phyloP scores from a whole-genome alignment of 2,113 vertebrate species.

The Pogonocichla stellata region DNA sequence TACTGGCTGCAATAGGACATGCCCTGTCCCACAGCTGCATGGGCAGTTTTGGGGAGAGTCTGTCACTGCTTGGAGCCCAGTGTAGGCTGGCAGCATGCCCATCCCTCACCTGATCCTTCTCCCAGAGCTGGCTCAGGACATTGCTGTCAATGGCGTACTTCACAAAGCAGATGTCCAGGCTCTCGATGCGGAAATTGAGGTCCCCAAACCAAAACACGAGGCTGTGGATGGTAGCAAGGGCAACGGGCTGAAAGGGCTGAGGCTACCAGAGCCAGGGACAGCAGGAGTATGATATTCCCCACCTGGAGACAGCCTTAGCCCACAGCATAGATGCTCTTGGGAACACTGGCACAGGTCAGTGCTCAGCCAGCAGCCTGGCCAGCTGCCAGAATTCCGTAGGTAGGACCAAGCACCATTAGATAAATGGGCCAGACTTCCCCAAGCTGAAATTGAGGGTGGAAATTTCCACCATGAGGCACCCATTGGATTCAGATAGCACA shows the following conservation, averaged over 20 bases:
- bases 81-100: neutral
- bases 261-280: neutral
- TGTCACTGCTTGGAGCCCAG: fast-evolving
- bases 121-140: slow-evolving; percentile 91
- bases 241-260: fast-evolving
- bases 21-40: neutral
- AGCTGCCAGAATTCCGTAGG: neutral
- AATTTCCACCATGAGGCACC: neutral
- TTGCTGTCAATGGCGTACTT: slow-evolving; percentile 93
- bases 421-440: neutral
- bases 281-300: neutral
- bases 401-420: neutral
- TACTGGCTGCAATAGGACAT: fast-evolving
- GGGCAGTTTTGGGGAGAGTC: neutral
- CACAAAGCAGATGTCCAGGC: slow-evolving; percentile 93
- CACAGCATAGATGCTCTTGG: neutral
- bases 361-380: neutral
- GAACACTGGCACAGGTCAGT: neutral
- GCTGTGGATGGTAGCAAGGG: slow-evolving; percentile 61
- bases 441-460: neutral
- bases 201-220: slow-evolving; percentile 98
- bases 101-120: slow-evolving; percentile 91
- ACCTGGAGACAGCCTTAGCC: neutral
- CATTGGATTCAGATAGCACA: fast-evolving
- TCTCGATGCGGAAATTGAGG: slow-evolving; percentile 96